Conservation (phyloP, 2,113 vertebrate genomes). For the Dinomys branickii region DNA sequence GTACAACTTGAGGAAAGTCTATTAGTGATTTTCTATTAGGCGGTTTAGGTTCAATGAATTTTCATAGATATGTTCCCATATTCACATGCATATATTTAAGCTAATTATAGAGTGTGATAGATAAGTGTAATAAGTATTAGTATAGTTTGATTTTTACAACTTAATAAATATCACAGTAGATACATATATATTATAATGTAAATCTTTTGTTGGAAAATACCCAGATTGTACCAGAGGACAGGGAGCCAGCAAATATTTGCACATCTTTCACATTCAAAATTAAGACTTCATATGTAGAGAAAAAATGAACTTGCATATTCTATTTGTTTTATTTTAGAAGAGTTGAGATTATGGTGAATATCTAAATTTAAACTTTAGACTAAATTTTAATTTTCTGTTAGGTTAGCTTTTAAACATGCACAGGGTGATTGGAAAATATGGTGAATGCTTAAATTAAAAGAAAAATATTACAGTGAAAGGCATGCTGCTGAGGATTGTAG, state of each 20-base stretch:
- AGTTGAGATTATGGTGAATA: neutral
- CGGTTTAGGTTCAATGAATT: neutral
- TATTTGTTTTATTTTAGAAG: slow-evolving; percentile 21
- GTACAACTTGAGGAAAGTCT: slow-evolving; percentile 80
- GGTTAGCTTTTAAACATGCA: neutral
- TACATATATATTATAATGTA: neutral
- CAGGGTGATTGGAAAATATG: neutral
- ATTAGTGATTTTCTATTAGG: slow-evolving; percentile 64
- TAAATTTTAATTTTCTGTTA: slow-evolving; percentile 32
- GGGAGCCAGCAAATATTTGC: neutral
- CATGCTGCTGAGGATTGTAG: neutral
- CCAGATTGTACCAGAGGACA: neutral
- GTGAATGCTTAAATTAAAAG: neutral
- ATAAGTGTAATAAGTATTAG: neutral
- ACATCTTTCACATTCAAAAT: neutral
- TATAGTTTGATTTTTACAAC: neutral
- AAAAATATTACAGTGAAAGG: neutral
- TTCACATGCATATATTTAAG: neutral
- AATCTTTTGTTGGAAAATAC: neutral
- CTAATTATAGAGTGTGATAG: neutral
- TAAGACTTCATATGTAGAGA: neutral
- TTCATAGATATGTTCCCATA: neutral
- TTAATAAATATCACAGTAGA: neutral
- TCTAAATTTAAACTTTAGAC: neutral
- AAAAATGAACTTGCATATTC: neutral